These are phyloP conservation scores for Molorchus minor DNA, from an alignment of 2,888 invertebrate genomes.

Conservation along the genomic window DNA sequence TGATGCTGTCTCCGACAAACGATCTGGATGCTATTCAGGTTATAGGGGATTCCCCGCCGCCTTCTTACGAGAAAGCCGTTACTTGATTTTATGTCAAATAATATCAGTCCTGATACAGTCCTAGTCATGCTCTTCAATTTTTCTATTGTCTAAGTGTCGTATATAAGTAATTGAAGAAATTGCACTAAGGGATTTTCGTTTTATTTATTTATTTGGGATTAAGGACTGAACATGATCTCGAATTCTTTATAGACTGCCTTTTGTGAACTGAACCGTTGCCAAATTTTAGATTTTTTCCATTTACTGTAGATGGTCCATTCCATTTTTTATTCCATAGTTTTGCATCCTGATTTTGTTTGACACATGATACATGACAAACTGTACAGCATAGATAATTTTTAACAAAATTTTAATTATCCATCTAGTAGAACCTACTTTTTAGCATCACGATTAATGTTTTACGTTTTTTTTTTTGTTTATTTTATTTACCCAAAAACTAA, in stretches of 20 bases:
- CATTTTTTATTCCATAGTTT: background rate
- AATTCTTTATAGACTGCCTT: slow-evolving; percentile 12
- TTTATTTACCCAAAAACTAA: no score
- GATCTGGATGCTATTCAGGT: slow-evolving; percentile 56
- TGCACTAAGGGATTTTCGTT: background rate
- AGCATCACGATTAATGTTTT: no score
- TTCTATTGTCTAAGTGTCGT: slow-evolving; percentile 2
- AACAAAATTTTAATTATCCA: no score
- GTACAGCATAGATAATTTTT: no score
- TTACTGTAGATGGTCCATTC: no score
- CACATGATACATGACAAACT: no score
- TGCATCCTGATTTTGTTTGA: no score
- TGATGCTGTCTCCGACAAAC: slow-evolving; percentile 71
- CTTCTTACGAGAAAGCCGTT: slow-evolving; percentile 79
- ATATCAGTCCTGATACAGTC: background rate
- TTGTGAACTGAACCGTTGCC: background rate
- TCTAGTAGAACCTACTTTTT: no score
- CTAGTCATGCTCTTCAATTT: slow-evolving; percentile 4
- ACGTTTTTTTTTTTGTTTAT: no score
- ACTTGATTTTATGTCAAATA: slow-evolving; percentile 63
- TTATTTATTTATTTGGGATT: background rate
- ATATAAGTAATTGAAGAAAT: background rate
- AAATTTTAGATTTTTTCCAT: slow-evolving; percentile 1
- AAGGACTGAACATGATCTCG: slow-evolving; percentile 17
- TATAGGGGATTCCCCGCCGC: slow-evolving; percentile 71